These are phyloP conservation scores for Scaptodrosophila latifasciaeformis DNA, from an alignment of 2,888 invertebrate genomes.

Conservation along the genomic window DNA sequence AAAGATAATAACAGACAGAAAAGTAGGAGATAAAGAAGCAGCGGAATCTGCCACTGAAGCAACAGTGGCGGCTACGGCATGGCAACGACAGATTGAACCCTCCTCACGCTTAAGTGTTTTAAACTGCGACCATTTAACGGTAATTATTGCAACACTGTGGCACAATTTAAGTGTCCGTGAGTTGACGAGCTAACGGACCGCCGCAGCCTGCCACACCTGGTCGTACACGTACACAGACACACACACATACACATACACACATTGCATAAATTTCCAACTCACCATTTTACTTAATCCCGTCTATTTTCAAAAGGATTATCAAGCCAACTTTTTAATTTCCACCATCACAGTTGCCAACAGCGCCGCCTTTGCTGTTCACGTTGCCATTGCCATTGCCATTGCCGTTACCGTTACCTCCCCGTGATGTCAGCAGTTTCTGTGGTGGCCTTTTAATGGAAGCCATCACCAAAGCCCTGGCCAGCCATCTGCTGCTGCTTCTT, in stretches of 20 bases:
- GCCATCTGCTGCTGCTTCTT: no score
- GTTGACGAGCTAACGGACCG: not conserved
- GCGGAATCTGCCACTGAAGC: no score
- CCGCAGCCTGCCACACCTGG: constrained; percentile 14
- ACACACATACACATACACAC: constrained; percentile 31
- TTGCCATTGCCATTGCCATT: no score
- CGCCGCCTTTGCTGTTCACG: no score
- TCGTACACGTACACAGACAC: not conserved
- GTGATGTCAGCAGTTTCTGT: constrained; percentile 59
- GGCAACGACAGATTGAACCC: constrained; percentile 3
- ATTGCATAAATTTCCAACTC: constrained; percentile 59
- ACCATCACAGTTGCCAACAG: constrained; percentile 25
- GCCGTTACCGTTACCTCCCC: constrained; percentile 12
- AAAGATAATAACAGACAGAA: constrained; percentile 54
- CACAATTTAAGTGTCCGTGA: constrained; percentile 58
- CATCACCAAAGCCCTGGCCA: not conserved
- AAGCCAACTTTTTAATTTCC: constrained; percentile 65
- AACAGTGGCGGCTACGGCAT: no score
- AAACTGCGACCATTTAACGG: constrained; percentile 64
- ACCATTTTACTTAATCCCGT: constrained; percentile 65
- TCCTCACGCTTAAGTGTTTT: constrained; percentile 51
- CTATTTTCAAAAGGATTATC: constrained; percentile 67
- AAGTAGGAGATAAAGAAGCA: constrained; percentile 43
- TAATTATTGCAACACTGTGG: constrained; percentile 67
- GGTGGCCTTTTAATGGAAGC: constrained; percentile 53